Conservation (phyloP, 2,888 invertebrate genomes). For the Autographa pulchrina region DNA sequence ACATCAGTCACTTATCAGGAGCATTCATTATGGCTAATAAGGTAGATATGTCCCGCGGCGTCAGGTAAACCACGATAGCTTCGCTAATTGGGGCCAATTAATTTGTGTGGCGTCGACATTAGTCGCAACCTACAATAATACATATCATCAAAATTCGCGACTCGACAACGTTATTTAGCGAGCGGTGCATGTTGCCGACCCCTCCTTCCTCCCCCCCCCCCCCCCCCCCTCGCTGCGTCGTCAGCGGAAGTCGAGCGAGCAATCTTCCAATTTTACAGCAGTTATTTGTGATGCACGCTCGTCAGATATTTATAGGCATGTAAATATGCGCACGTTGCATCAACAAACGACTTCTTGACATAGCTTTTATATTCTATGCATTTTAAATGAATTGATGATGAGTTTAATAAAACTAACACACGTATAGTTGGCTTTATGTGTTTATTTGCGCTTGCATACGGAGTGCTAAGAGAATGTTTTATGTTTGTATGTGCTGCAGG, state of each 20-base stretch:
- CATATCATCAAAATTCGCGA: neutral
- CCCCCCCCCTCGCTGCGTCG: neutral
- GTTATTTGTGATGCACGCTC: slow-evolving; percentile 6
- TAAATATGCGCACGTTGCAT: slow-evolving; percentile 2
- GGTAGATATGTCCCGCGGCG: neutral
- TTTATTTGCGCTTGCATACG: neutral
- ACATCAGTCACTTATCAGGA: too few relatives aligned
- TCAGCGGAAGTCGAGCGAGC: slow-evolving; percentile 3
- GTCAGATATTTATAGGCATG: neutral
- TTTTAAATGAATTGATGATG: slow-evolving; percentile 1
- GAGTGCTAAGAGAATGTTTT: neutral
- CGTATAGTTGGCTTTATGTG: neutral
- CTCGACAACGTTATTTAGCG: neutral
- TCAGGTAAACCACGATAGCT: neutral
- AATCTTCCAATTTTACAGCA: slow-evolving; percentile 4
- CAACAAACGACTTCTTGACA: neutral
- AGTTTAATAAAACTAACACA: neutral
- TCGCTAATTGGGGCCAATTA: neutral
- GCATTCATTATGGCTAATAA: too few relatives aligned
- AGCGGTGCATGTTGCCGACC: neutral
- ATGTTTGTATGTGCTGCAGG: too few relatives aligned
- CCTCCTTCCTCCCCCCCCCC: neutral
- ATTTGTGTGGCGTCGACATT: neutral
- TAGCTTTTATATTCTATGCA: neutral
- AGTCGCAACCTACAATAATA: neutral